Evolutionary conservation across 2,888 invertebrate genomes (phyloP), one percentile per base, ranked within the genome.

Genomic region (Itoplectis maculator): DNA sequence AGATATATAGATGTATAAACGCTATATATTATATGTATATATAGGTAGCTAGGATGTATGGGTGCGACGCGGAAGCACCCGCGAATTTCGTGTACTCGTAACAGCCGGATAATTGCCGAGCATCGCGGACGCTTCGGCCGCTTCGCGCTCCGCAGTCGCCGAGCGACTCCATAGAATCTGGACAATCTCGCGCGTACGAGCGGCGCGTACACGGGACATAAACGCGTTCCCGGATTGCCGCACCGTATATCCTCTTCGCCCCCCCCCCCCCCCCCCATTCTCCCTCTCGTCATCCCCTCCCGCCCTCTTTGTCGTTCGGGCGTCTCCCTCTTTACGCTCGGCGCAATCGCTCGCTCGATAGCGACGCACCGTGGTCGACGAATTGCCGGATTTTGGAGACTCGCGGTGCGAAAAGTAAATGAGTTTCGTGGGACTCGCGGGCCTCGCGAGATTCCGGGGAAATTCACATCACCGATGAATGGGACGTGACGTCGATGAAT

Each of bases 51-150:
- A 49, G 13, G 13, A 9, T 11, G 47, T 76, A 47, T 54, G 56
- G 54, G 45, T 20, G 66, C 15, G 20, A 11, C 72, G 13, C 66
- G 61, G 9, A 23, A 63, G 37, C 59, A 79, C 47, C 51, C 61
- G 49, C 61, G 69, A 47, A 79, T 73, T 73, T 77, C 76, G 66
- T 69, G 73, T 73, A 51, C 40, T 18, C 54, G 68, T 73, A 82
- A 79, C 79, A 73, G 76, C 56, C 79, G 45, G 61, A 63, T 79
- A 73, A 77, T 77, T 79, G 72, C 49, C 66, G 45, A 75, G 61
- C 47, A 56, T 54, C n/a, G n/a, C n/a, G n/a, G n/a, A n/a, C 47
- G 56, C 68, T 73, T 63, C 45, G n/a, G n/a, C n/a, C 61, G 20
- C 23, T 2, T 5, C 29, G 29, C 29, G 29, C 29, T 29, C 3